Conservation (phyloP, 2,888 invertebrate genomes). For the Drosophila maculinotata region DNA sequence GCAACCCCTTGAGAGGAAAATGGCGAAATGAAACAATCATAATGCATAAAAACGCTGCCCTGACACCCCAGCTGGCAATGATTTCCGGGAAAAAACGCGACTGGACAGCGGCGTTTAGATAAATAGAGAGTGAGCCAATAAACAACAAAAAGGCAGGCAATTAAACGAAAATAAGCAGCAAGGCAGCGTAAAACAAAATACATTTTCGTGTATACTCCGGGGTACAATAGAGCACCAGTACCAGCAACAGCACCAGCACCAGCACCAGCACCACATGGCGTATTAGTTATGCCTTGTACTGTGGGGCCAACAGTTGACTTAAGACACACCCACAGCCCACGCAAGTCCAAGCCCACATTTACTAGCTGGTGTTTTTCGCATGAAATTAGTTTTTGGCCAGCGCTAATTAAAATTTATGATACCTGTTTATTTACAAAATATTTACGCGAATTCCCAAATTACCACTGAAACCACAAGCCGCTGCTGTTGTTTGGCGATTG, state of each 20-base stretch:
- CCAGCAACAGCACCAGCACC: too few relatives aligned
- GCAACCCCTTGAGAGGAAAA: too few relatives aligned
- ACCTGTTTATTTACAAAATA: slow-evolving; percentile 71
- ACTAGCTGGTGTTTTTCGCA: slow-evolving; percentile 52
- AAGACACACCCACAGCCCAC: slow-evolving; percentile 59
- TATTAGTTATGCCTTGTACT: slow-evolving; percentile 48
- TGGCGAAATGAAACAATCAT: too few relatives aligned
- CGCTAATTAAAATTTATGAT: slow-evolving; percentile 83
- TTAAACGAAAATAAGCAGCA: slow-evolving; percentile 60
- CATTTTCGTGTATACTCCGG: slow-evolving; percentile 42
- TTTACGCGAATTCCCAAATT: slow-evolving; percentile 51
- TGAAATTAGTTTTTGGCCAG: slow-evolving; percentile 75
- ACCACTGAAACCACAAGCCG: slow-evolving; percentile 39
- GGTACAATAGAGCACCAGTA: slow-evolving; percentile 47
- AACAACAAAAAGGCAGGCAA: slow-evolving; percentile 47
- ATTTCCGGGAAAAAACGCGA: slow-evolving; percentile 46
- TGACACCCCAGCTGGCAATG: slow-evolving; percentile 21
- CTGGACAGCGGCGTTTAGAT: slow-evolving; percentile 40
- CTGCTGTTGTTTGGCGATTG: slow-evolving; percentile 3
- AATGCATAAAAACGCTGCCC: slow-evolving; percentile 22
- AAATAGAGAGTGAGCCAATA: slow-evolving; percentile 48
- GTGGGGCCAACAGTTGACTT: slow-evolving; percentile 40
- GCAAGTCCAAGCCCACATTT: slow-evolving; percentile 32
- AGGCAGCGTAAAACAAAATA: slow-evolving; percentile 31
- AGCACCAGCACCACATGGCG: slow-evolving; percentile 45